Base-by-base conservation (phyloP, 2,888 invertebrate species). In the Ennomos fuscantarius region DNA sequence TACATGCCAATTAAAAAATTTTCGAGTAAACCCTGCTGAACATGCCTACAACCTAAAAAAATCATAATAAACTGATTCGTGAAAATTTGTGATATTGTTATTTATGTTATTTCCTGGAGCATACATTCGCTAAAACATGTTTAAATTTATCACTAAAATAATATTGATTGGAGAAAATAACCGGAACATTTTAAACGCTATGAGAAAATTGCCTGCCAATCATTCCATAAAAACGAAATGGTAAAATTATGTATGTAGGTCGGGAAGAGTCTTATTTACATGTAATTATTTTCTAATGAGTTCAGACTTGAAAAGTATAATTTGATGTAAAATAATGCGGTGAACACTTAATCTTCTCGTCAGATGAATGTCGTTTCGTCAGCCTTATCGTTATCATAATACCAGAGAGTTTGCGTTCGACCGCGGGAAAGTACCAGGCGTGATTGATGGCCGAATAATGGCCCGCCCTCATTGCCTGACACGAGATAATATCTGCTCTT, bases 361-460 rank as follows among this genome's bases (percentile, higher is more conserved):
- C 33, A 47, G 44, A 54, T 61, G 32, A 34, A 24, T 39, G 41
- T 43, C 47, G 46, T 56, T 64, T 60, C 47, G 34, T 60, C 50
- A 60, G 60, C 39, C 39, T 44, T 62, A 55, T 43, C 61, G 57
- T 55, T 62, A 53, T 59, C 49, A 58, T 57, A 58, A 60, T 65
- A 58, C 63, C 46, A 42, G 47, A 48, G 45, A 52, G 24, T 24
- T 52, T 43, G 44, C 34, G 13, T 44, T 40, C n/a, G 52, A 39
- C 58, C 63, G 52, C 58, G 59, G 42, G 54, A 69, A 60, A 61
- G 65, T 67, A 68, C 45, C 54, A 41, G 24, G 35, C 56, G 63
- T 84, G 85, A 86, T 86, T 81, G 85, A 86, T 86, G 77, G 68
- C 63, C 43, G 66, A 63, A 66, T 78, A 78, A 78, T 78, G 73